Evolutionary conservation across 35 echinoderm and acorn worm species (phyloP).

Genomic region (Patiria miniata): DNA sequence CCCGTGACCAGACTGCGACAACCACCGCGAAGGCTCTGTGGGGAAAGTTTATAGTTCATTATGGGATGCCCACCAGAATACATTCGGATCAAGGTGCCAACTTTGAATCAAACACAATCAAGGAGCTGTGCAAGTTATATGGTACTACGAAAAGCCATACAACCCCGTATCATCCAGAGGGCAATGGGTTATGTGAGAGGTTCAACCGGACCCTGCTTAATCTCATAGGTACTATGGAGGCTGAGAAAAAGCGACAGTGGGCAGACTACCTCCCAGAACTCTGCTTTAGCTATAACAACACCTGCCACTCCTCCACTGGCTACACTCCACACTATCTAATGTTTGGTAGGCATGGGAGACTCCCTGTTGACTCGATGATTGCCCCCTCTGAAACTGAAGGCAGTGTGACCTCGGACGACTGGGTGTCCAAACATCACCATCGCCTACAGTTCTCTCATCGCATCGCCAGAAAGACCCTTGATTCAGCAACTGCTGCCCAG

Average conservation of each 20-base stretch:
- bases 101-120: conserved; percentile 49
- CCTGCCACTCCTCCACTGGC: conserved; percentile 47
- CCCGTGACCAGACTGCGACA: conserved; percentile 58
- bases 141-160: conserved; percentile 34
- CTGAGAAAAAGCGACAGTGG: conserved; percentile 61
- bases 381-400: not conserved
- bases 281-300: conserved; percentile 69
- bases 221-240: conserved; percentile 36
- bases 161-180: conserved; percentile 67
- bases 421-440: not conserved
- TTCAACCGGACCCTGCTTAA: conserved; percentile 63
- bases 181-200: conserved; percentile 58
- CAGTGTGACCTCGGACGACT: not conserved
- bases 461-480: not conserved
- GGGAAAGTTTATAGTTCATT: conserved; percentile 46
- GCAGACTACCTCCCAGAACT: conserved; percentile 32
- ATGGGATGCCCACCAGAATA: conserved; percentile 46
- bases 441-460: not conserved
- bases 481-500: not conserved
- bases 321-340: conserved; percentile 67
- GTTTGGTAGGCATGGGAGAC: conserved; percentile 58
- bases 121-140: conserved; percentile 50
- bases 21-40: conserved; percentile 60
- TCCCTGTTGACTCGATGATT: conserved; percentile 66
- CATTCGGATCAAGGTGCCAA: conserved; percentile 70